Evolutionary conservation across 1,140 invertebrate genomes (phyloP), one percentile per base, ranked within the genome.

Genomic region (Drosophila busckii): DNA sequence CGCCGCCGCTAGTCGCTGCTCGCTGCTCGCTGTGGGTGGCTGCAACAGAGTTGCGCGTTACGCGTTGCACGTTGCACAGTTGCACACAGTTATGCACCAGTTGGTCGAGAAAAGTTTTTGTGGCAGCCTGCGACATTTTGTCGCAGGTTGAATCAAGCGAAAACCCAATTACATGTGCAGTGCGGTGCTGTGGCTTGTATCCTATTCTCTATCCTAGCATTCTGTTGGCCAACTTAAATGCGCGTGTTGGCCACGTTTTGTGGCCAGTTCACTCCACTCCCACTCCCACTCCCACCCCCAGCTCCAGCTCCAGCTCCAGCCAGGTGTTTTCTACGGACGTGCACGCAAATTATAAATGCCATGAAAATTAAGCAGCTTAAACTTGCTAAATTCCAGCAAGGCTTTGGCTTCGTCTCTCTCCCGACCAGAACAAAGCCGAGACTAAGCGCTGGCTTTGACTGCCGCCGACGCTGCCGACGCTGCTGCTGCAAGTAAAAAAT

Each of bases 91-190:
- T 16, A 3, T 10, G 12, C 19, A 45, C 22, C 32, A 41, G 12
- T 29, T 38, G 44, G 60, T 61, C 31, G 32, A 53, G 28, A 45
- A 53, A 63, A 59, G 62, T 71, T n/a, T n/a, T n/a, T 71, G 62
- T 55, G 73, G 67, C 35, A 65, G 37, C 58, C 71, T 80, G 78
- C 71, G 71, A 76, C 71, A 76, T 67, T 62, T 76, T 78, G 61
- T 41, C 73, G 67, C 71, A 78, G 70, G 66, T 76, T 70, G 67
- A 78, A 71, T 78, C 73, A 78, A 67, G 73, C 71, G 71, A 71
- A 80, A 78, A 80, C 62, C 67, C 71, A 78, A 71, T 78, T 78
- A 80, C 71, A 80, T 68, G 68, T 78, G 56, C 66, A n/a, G n/a
- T n/a, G n/a, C n/a, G n/a, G n/a, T n/a, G n/a, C n/a, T n/a, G n/a